These are phyloP conservation scores for Eretmochelys imbricata DNA, from an alignment of 2,113 vertebrate genomes.

Conservation along the genomic window DNA sequence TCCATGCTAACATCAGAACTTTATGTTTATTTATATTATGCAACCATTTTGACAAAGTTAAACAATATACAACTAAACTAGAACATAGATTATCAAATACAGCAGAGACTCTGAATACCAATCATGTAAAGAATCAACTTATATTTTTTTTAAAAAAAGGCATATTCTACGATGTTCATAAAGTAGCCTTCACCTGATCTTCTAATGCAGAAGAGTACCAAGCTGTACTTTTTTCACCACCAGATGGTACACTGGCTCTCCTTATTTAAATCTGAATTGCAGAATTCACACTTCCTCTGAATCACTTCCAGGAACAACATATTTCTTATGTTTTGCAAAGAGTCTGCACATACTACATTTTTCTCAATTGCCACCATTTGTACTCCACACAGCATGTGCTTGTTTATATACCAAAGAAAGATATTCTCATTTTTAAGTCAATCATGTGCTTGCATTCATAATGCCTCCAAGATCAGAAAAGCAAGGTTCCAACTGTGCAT, in stretches of 20 bases:
- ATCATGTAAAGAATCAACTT: neutral
- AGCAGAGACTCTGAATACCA: neutral
- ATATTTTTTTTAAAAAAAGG: neutral
- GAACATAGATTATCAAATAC: neutral
- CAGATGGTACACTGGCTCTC: neutral
- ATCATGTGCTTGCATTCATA: neutral
- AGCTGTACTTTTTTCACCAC: neutral
- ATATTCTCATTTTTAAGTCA: neutral
- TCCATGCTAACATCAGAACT: neutral
- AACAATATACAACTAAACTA: neutral
- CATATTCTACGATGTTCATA: neutral
- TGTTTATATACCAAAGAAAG: neutral
- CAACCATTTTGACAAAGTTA: neutral
- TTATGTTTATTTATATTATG: neutral
- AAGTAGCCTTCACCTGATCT: neutral
- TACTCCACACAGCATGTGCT: neutral
- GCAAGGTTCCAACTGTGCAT: neutral
- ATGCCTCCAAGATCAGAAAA: neutral
- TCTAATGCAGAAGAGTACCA: neutral
- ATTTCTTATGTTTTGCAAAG: neutral
- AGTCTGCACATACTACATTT: neutral
- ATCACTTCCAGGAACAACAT: neutral
- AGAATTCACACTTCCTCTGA: neutral
- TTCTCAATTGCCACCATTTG: neutral
- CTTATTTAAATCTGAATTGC: neutral